These are phyloP conservation scores for Sebastolobus altivelis DNA, from an alignment of 2,797 vertebrate genomes.

Conservation along the genomic window DNA sequence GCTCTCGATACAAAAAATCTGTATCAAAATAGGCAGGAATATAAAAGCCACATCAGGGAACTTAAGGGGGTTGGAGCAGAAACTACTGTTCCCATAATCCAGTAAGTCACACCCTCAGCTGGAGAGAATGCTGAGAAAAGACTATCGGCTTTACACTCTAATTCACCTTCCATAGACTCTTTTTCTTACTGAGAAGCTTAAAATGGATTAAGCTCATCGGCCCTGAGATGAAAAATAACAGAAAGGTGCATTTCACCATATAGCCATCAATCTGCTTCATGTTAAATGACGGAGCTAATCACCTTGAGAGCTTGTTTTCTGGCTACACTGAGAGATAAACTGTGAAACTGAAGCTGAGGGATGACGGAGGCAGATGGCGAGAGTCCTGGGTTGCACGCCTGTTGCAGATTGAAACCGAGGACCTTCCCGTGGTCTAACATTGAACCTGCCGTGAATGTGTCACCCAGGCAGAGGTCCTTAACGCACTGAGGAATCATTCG, in stretches of 20 bases:
- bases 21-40: constrained; percentile 60
- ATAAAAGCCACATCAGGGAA: constrained; percentile 72
- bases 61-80: constrained; percentile 66
- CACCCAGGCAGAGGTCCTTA: constrained; percentile 27
- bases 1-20: constrained; percentile 44
- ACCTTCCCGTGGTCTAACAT: constrained; percentile 30
- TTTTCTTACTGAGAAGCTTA: constrained; percentile 72
- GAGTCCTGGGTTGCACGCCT: constrained; percentile 1
- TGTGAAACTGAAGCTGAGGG: constrained; percentile 16
- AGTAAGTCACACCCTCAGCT: constrained; percentile 81
- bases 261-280: constrained; percentile 70
- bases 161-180: constrained; percentile 77
- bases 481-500: constrained; percentile 3
- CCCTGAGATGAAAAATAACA: constrained; percentile 73
- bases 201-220: constrained; percentile 77
- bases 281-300: constrained; percentile 72
- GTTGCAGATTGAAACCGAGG: constrained; percentile 33
- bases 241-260: constrained; percentile 68
- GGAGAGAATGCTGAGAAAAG: constrained; percentile 76
- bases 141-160: constrained; percentile 75
- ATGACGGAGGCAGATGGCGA: constrained; percentile 8
- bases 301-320: constrained; percentile 68
- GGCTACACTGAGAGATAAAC: constrained; percentile 52
- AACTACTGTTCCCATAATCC: constrained; percentile 82
- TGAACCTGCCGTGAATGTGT: constrained; percentile 24